A percentile compares a stretch with the other conserved stretches of the same genome.
Conservation (phyloP, 2,888 invertebrate genomes). For the Sisyra terminalis region DNA sequence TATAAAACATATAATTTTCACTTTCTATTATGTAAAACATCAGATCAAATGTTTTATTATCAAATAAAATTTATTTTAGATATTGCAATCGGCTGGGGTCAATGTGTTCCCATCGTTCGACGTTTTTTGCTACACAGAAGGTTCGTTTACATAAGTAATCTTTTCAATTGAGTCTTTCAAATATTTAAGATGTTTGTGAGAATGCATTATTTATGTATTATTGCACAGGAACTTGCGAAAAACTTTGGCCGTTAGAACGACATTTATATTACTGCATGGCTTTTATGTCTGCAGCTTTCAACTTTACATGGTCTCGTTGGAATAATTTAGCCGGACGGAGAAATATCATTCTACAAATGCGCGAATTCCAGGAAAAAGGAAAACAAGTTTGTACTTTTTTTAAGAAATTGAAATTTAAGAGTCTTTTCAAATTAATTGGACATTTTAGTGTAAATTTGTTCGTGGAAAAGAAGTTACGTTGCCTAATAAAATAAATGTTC, state of each 20-base stretch:
- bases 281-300: conserved; percentile 48
- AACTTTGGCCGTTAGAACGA: conserved; percentile 54
- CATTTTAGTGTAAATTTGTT: not conserved
- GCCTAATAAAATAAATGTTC: no score
- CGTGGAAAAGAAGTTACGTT: not conserved
- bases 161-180: not conserved
- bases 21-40: conserved; percentile 1
- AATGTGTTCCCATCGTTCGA: conserved; percentile 73
- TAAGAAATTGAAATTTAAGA: not conserved
- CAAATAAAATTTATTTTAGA: conserved; percentile 17
- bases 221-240: conserved; percentile 34
- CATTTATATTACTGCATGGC: conserved; percentile 71
- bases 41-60: no score
- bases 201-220: not conserved
- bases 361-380: conserved; percentile 28
- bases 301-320: conserved; percentile 63
- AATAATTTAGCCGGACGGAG: conserved; percentile 40
- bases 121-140: conserved; percentile 53
- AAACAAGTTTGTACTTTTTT: conserved; percentile 2
- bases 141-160: conserved; percentile 13
- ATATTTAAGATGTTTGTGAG: not conserved
- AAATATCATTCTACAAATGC: conserved; percentile 47
- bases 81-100: conserved; percentile 42
- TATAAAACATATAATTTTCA: not conserved
- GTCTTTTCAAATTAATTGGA: not conserved